phyloP scores from a whole-genome alignment of 1,140 invertebrate species.

The Leptoteleia sp. region DNA sequence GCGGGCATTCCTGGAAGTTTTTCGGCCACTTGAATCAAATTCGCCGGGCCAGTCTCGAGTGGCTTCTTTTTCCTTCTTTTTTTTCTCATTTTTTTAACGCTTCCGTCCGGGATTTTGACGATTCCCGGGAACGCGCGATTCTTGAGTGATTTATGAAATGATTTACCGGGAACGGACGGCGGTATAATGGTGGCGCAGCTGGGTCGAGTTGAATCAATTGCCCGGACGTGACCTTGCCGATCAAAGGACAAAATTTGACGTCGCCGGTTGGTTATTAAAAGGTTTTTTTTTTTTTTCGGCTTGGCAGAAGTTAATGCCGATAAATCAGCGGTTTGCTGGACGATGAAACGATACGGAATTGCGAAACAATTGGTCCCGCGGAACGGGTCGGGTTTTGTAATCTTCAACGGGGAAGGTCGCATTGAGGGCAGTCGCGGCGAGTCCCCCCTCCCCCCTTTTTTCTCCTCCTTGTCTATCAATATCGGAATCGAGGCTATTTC shows the following conservation, averaged over 20 bases:
- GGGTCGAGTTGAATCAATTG: conserved; percentile 60
- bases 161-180: conserved; percentile 46
- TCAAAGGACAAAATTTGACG: conserved; percentile 30
- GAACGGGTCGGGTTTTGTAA: too few species aligned
- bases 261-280: conserved; percentile 32
- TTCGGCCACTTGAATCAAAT: conserved; percentile 34
- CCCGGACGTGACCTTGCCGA: conserved; percentile 29
- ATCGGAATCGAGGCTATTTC: too few species aligned
- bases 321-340: too few species aligned
- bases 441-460: too few species aligned
- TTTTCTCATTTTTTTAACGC: conserved; percentile 26
- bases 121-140: conserved; percentile 45
- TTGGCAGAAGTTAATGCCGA: conserved; percentile 17
- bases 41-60: background rate
- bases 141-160: conserved; percentile 60
- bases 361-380: too few species aligned
- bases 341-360: too few species aligned
- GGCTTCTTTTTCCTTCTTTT: too few species aligned
- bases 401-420: too few species aligned
- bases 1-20: conserved; percentile 35
- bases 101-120: conserved; percentile 34
- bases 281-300: too few species aligned
- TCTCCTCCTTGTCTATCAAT: too few species aligned
- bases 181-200: conserved; percentile 56
- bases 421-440: too few species aligned